Conservation (phyloP, 1,140 invertebrate genomes). For the Idris sp. region DNA sequence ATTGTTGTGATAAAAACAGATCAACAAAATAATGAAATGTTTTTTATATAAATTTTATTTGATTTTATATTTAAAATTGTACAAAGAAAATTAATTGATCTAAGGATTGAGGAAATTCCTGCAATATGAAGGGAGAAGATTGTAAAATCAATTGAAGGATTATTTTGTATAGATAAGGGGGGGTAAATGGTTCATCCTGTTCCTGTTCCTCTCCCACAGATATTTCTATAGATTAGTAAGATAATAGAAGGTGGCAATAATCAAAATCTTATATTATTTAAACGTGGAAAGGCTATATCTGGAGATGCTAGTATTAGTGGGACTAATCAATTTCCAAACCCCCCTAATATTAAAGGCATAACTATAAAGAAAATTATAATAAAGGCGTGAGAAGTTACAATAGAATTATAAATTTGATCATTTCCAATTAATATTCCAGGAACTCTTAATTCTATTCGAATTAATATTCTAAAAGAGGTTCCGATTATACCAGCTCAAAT, state of each 20-base stretch:
- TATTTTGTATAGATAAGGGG: constrained; percentile 80
- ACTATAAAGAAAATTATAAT: constrained; percentile 90
- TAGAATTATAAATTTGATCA: constrained; percentile 85
- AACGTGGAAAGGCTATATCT: constrained; percentile 87
- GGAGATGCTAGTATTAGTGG: constrained; percentile 84
- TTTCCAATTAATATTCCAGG: constrained; percentile 81
- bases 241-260: constrained; percentile 81
- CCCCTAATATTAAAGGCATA: constrained; percentile 87
- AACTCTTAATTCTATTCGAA: constrained; percentile 83
- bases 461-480: constrained; percentile 81
- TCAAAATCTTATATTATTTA: constrained; percentile 90
- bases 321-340: constrained; percentile 88
- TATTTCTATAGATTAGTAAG: constrained; percentile 79
- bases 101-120: constrained; percentile 83
- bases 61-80: constrained; percentile 81
- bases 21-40: constrained; percentile 82
- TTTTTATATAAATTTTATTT: constrained; percentile 74
- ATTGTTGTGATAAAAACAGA: constrained; percentile 84
- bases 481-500: constrained; percentile 83
- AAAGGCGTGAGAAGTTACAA: constrained; percentile 86
- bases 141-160: constrained; percentile 82
- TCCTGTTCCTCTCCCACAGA: constrained; percentile 82
- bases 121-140: constrained; percentile 85
- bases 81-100: constrained; percentile 83
- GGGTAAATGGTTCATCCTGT: constrained; percentile 85